Percentiles rank a stretch among this genome's conserved stretches.
Conservation (phyloP, 2,797 vertebrate species). For the Crypturellus tataupa region DNA sequence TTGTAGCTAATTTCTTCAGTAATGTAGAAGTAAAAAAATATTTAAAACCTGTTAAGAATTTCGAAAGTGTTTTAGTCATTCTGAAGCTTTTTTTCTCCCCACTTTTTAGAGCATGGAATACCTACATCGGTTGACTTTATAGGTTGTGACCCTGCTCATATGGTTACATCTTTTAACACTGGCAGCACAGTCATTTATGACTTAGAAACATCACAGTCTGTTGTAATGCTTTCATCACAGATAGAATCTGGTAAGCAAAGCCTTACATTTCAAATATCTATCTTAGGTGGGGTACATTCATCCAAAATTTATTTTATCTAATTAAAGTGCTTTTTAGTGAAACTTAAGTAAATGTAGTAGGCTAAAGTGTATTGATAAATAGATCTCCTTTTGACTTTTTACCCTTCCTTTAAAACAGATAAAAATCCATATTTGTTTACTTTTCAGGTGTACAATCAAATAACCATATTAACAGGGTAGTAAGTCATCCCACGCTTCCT, state of each 20-base stretch:
- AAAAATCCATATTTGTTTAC: background rate
- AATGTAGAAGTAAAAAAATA: background rate
- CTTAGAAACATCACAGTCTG: constrained; percentile 93
- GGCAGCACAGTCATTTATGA: constrained; percentile 94
- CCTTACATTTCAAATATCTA: background rate
- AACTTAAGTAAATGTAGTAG: background rate
- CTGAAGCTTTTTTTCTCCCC: background rate
- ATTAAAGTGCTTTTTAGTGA: background rate
- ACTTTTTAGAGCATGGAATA: constrained; percentile 88
- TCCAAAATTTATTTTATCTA: background rate
- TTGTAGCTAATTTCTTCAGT: background rate
- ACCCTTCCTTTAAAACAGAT: background rate
- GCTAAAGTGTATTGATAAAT: background rate
- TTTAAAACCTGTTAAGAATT: background rate
- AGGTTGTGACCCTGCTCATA: constrained; percentile 96
- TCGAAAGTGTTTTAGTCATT: background rate
- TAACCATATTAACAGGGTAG: constrained; percentile 96
- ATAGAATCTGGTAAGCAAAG: constrained; percentile 88
- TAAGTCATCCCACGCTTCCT: constrained; percentile 97
- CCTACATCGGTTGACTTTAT: constrained; percentile 96
- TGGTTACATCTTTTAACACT: constrained; percentile 92
- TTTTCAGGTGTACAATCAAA: constrained; percentile 86
- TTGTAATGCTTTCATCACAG: constrained; percentile 91
- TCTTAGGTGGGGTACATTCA: background rate
- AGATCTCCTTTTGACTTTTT: background rate